Base-by-base conservation (phyloP, 2,113 vertebrate species). In the Oreochromis niloticus region DNA sequence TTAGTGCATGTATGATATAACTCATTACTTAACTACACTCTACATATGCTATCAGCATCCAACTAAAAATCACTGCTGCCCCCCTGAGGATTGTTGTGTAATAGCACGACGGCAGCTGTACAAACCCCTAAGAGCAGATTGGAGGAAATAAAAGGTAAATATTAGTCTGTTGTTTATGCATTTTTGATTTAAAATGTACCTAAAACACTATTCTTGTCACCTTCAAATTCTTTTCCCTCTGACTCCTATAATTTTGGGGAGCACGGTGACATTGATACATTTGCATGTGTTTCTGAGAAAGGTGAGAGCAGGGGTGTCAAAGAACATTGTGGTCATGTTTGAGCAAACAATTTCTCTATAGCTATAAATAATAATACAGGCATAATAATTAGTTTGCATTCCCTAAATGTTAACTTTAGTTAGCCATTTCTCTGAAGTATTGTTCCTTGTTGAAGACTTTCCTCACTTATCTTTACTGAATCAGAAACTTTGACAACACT, bases 21-120 rank as follows among this genome's bases (percentile, higher is more conserved):
- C 30, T 81, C 22, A 30, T 24, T 7, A 56, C 5, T 56, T 56
- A 80, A 52, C 83, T 48, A 32, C 48, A 68, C 68, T 11, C 16
- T 6, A 32, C 16, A 32, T 32, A 4, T 19, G 22, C 39, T 17
- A 4, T 50, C 14, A 6, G n/a, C 5, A 16, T 4, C 2, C 6
- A 75, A 39, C 17, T 79, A 68, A 82, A 88, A 85, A 84, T 54
- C 92, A 88, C 87, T 95, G 93, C 96, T 96, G 95, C 93, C 94
- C 94, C 85, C 96, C 55, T 52, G 87, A 88, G 96, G 94, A 80
- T 2, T 9, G 14, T 6, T 16, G 17, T 24, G 80, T 30, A 85
- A 88, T 36, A 52, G 59, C 89, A 91, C 0, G 2, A 56, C 32
- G 12, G 41, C 22, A 56, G 14, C 12, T 22, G 19, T 2, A 16